phyloP scores from a whole-genome alignment of 2,797 vertebrate species.

The Xerus rutilus region DNA sequence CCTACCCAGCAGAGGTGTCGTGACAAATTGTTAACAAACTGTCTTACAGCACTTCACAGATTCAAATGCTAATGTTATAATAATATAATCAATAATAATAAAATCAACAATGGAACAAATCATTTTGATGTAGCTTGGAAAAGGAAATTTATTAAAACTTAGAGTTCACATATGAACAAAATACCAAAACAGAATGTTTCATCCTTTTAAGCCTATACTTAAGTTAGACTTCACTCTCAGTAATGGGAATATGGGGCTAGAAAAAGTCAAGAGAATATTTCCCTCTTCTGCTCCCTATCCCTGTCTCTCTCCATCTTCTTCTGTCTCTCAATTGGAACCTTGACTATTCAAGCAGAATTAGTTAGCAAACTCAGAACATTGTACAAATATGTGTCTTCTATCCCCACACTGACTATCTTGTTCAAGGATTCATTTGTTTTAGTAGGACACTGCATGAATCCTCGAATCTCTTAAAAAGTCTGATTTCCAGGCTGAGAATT shows the following conservation, averaged over 20 bases:
- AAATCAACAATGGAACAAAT: slow-evolving; percentile 45
- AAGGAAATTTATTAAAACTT: slow-evolving; percentile 17
- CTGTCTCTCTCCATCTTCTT: not conserved
- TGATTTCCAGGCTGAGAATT: not conserved
- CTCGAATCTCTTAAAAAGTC: not conserved
- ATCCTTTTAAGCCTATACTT: not conserved
- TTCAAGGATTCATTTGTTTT: not conserved
- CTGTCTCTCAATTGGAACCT: not conserved
- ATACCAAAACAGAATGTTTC: not conserved
- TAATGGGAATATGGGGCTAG: not conserved
- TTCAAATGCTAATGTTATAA: slow-evolving; percentile 55
- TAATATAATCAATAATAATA: slow-evolving; percentile 71
- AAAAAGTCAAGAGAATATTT: not conserved
- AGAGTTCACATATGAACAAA: not conserved
- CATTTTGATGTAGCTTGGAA: not conserved
- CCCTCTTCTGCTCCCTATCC: not conserved
- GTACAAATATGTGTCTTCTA: not conserved
- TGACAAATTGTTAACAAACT: slow-evolving; percentile 75
- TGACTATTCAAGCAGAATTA: not conserved
- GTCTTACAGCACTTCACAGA: slow-evolving; percentile 27
- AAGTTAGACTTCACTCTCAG: not conserved
- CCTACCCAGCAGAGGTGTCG: slow-evolving; percentile 52
- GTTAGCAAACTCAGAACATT: not conserved
- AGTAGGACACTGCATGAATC: not conserved
- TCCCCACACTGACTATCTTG: not conserved